Evolutionary conservation across 30 jellyfish, hydroid and myxozoan species (phyloP), one percentile per base, ranked within the genome.

Genomic region (Nemopilema nomurai): DNA sequence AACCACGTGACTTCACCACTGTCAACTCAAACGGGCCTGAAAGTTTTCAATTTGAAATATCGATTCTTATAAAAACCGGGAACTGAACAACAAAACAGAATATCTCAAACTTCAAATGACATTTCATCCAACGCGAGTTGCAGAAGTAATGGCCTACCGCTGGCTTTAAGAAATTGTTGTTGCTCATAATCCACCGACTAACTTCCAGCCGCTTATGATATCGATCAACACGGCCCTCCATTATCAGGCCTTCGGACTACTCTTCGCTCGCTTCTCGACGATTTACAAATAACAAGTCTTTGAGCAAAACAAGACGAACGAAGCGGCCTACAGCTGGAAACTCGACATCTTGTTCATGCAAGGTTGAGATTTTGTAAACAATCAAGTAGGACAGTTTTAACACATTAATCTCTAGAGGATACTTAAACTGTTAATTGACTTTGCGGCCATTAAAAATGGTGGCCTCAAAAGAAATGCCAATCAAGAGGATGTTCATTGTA

Each of bases 201-300:
- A 67, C 77, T 8, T 33, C 77, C 33, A 67, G 77, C 24, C 24
- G 50, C 31, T 67, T 67, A 18, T 49, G 77, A 26, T 1, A 31
- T 21, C 50, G 33, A 4, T 67, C 31, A 1, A 4, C 18, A 26
- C 33, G 50, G 18, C 74, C 74, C 24, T n/a, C n/a, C 77, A 67
- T 67, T 31, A 21, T 17, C n/a, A 23, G 4, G 49, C 49, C 49
- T 26, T 23, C 18, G 67, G 18, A 9, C 20, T 20, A n/a, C 57
- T 41, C 57, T 41, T 41, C 13, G 57, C 57, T n/a, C n/a, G n/a
- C n/a, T n/a, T n/a, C n/a, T n/a, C n/a, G n/a, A n/a, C n/a, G n/a
- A n/a, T n/a, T n/a, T n/a, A n/a, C n/a, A n/a, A n/a, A n/a, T n/a
- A n/a, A n/a, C n/a, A 41, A 41, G 57, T 41, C 13, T 41, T 41